Percentiles rank a stretch among this genome's conserved stretches.
Evolutionary conservation across 2,113 vertebrate species (phyloP).

Genomic region (Synodontis membranacea): DNA sequence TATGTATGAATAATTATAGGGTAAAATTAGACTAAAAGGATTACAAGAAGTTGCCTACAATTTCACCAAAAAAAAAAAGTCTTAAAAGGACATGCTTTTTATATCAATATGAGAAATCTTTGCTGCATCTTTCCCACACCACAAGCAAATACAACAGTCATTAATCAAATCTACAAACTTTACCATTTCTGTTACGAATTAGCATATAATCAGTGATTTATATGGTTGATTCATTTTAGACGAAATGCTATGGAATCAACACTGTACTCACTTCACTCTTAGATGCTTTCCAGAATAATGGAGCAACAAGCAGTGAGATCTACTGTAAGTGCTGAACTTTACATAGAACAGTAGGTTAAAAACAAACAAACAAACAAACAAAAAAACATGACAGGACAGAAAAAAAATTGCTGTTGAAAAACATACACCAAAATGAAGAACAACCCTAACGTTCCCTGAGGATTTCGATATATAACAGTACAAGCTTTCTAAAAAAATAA

Average conservation of each 20-base stretch:
- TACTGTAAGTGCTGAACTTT: constrained; percentile 16
- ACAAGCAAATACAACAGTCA: not conserved
- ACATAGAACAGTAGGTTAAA: constrained; percentile 1
- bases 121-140: not conserved
- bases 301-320: not conserved
- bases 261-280: not conserved
- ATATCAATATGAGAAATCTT: not conserved
- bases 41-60: not conserved
- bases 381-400: not conserved
- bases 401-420: not conserved
- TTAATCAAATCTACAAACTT: constrained; percentile 24
- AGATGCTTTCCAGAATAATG: not conserved
- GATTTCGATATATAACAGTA: too few species aligned
- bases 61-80: not conserved
- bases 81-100: not conserved
- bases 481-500: not conserved
- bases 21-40: not conserved
- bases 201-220: not conserved
- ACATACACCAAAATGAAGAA: not conserved
- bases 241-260: not conserved
- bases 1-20: not conserved
- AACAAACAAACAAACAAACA: too few species aligned
- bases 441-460: too few species aligned
- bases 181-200: not conserved
- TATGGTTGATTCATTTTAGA: constrained; percentile 2